Conservation (phyloP, 1,140 invertebrate species). For the Drosophila equinoxialis region DNA sequence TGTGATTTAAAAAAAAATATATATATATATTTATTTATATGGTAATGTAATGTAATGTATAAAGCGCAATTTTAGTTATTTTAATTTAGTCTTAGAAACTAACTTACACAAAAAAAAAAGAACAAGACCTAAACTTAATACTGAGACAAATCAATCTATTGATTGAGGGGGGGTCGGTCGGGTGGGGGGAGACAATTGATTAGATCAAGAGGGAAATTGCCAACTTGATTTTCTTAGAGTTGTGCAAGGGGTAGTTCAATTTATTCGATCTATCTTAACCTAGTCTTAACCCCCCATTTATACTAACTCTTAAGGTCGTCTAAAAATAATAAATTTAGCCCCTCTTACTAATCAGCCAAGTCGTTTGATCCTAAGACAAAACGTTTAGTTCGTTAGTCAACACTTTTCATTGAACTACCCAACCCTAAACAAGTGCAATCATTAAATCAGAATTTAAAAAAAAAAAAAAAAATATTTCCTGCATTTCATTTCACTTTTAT, state of each 20-base stretch:
- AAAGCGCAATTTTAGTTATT: conserved; percentile 61
- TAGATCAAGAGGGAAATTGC: not conserved
- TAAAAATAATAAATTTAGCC: too few species aligned
- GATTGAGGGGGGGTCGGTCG: too few species aligned
- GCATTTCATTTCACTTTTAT: not conserved
- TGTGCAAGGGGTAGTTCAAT: conserved; percentile 12
- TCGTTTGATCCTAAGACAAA: too few species aligned
- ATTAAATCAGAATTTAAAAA: not conserved
- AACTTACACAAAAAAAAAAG: conserved; percentile 15
- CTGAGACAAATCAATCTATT: too few species aligned
- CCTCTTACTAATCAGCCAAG: too few species aligned
- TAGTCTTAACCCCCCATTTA: too few species aligned
- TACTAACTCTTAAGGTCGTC: too few species aligned
- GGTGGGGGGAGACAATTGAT: too few species aligned
- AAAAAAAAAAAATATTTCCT: conserved; percentile 13
- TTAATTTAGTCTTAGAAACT: conserved; percentile 30
- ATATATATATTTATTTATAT: conserved; percentile 27
- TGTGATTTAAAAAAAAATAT: not conserved
- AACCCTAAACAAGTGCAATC: conserved; percentile 4
- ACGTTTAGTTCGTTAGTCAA: too few species aligned
- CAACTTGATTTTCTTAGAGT: not conserved
- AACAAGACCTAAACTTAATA: conserved; percentile 1
- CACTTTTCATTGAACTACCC: not conserved
- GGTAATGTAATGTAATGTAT: conserved; percentile 56
- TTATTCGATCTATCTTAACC: not conserved